These are phyloP conservation scores for Nematostella vectensis DNA, from an alignment of 92 coral and sea anemone species.

Conservation along the genomic window DNA sequence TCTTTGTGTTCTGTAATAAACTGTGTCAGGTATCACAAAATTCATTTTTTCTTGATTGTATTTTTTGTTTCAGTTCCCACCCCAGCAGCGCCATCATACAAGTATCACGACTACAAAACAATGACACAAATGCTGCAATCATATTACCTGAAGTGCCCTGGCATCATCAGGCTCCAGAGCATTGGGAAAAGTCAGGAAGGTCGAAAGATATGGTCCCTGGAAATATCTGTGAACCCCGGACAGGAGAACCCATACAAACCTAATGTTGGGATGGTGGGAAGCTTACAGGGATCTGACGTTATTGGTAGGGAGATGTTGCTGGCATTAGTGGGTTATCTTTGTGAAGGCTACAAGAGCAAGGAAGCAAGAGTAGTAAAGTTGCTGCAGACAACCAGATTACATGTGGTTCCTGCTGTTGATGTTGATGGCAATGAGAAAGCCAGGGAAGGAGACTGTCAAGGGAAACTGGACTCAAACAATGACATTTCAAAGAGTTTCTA, in stretches of 20 bases:
- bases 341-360: conserved; percentile 50
- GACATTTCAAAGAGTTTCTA: conserved; percentile 75
- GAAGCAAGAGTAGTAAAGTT: conserved; percentile 45
- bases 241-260: conserved; percentile 38
- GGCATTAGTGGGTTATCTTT: conserved; percentile 56
- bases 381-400: conserved; percentile 55
- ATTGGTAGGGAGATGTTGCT: conserved; percentile 78
- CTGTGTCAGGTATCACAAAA: too few relatives aligned
- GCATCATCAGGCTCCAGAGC: conserved; percentile 40
- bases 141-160: conserved; percentile 37
- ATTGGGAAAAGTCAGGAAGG: conserved; percentile 67
- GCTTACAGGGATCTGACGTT: conserved; percentile 72
- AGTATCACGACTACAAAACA: conserved; percentile 54
- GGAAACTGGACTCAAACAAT: conserved; percentile 31
- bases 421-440: conserved; percentile 76
- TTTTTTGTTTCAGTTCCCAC: too few relatives aligned
- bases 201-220: conserved; percentile 49
- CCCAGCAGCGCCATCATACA: conserved; percentile 19
- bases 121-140: conserved; percentile 39
- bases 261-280: conserved; percentile 75
- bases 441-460: conserved; percentile 55
- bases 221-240: conserved; percentile 50
- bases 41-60: too few relatives aligned
- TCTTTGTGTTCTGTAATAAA: too few relatives aligned
- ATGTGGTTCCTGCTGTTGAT: conserved; percentile 81